A percentile compares a stretch with the other conserved stretches of the same genome.
phyloP scores from a whole-genome alignment of 2,888 invertebrate species.

The Microctonus hyperodae region DNA sequence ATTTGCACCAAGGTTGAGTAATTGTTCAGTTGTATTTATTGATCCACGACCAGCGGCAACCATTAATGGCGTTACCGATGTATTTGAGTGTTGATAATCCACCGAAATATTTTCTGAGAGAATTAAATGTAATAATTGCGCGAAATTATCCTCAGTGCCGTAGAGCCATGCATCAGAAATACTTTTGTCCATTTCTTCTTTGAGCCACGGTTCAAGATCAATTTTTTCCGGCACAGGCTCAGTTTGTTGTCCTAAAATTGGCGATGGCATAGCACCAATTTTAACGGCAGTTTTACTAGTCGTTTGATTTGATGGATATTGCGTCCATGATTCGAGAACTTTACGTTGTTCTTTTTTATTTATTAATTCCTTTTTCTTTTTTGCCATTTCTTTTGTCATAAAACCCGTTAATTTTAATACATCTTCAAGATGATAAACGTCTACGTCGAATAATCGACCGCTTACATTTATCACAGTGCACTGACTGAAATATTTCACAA shows the following conservation, averaged over 20 bases:
- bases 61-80: conserved; percentile 78
- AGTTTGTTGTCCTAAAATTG: conserved; percentile 52
- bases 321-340: conserved; percentile 62
- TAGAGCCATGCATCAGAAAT: conserved; percentile 70
- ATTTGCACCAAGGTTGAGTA: conserved; percentile 74
- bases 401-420: conserved; percentile 72
- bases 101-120: conserved; percentile 79
- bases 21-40: conserved; percentile 71
- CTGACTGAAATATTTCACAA: conserved; percentile 83
- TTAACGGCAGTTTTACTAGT: conserved; percentile 22
- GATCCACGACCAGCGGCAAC: conserved; percentile 78
- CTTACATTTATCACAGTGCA: conserved; percentile 81
- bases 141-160: conserved; percentile 73
- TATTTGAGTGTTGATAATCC: conserved; percentile 73
- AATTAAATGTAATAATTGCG: conserved; percentile 79
- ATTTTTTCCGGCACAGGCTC: conserved; percentile 63
- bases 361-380: conserved; percentile 53
- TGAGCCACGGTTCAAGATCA: conserved; percentile 65
- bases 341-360: conserved; percentile 59
- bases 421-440: conserved; percentile 82
- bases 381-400: conserved; percentile 65
- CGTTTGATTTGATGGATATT: conserved; percentile 46
- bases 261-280: conserved; percentile 6
- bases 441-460: conserved; percentile 78
- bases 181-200: conserved; percentile 74